These are phyloP conservation scores for Indicator maculatus DNA, from an alignment of 2,113 vertebrate genomes.

Conservation along the genomic window DNA sequence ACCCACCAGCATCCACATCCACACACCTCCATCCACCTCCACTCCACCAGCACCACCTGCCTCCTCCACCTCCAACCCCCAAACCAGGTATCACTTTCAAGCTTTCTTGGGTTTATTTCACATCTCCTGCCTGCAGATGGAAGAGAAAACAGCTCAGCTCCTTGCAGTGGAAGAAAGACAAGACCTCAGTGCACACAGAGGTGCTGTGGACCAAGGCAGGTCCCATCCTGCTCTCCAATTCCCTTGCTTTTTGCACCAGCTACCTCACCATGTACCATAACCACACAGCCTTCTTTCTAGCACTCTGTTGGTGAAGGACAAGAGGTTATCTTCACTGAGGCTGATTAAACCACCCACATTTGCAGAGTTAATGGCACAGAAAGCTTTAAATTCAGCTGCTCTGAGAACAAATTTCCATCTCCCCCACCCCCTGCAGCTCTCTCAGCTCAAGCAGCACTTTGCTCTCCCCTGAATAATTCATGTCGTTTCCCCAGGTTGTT, in stretches of 20 bases:
- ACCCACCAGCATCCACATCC: too few relatives aligned
- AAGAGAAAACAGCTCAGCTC: background rate
- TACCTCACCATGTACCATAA: rapidly evolving
- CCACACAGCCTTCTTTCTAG: background rate
- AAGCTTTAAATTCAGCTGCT: background rate
- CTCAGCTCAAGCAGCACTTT: background rate
- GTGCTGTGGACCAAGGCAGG: background rate
- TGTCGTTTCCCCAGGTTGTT: background rate
- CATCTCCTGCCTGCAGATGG: background rate
- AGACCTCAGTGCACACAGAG: background rate
- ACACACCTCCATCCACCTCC: too few relatives aligned
- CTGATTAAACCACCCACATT: background rate
- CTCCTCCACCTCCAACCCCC: too few relatives aligned
- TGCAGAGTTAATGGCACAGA: background rate
- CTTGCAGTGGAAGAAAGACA: background rate
- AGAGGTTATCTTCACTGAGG: background rate
- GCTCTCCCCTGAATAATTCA: background rate
- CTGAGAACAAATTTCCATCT: background rate
- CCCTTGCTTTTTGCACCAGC: background rate
- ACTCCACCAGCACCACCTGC: too few relatives aligned
- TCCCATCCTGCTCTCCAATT: rapidly evolving
- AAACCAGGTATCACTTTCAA: background rate
- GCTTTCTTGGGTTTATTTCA: background rate
- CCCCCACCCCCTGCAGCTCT: background rate
- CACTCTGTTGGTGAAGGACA: background rate